phyloP scores from a whole-genome alignment of 2,113 vertebrate species.

The Syngnathus typhle region DNA sequence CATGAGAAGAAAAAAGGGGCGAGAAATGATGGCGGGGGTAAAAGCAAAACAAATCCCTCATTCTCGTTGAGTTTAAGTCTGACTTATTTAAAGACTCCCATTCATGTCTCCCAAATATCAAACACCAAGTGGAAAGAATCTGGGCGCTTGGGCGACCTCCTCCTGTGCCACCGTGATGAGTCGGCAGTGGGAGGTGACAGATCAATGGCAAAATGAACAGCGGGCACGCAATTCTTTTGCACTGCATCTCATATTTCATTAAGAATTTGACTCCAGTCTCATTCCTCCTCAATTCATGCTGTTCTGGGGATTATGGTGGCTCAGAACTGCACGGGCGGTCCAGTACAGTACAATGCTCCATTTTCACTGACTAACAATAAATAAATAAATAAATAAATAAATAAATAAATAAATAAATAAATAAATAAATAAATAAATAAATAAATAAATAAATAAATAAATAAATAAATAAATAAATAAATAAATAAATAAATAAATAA shows the following conservation, averaged over 20 bases:
- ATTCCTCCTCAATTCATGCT: conserved; percentile 23
- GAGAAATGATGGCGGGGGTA: not conserved
- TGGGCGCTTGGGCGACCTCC: conserved; percentile 23
- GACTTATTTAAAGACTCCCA: conserved; percentile 24
- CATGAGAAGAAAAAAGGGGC: not conserved
- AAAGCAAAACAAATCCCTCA: conserved; percentile 3
- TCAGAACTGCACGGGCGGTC: not conserved
- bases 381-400: too few species aligned
- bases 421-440: too few species aligned
- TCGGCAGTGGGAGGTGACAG: conserved; percentile 52
- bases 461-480: too few species aligned
- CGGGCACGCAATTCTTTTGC: conserved; percentile 24
- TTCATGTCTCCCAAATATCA: conserved; percentile 40
- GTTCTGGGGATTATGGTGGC: not conserved
- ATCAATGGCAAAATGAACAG: conserved; percentile 54
- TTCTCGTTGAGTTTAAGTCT: conserved; percentile 2
- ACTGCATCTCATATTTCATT: conserved; percentile 25
- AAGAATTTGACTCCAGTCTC: conserved; percentile 17
- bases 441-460: too few species aligned
- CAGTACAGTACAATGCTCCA: not conserved
- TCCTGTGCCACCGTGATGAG: conserved; percentile 24
- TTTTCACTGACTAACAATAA: not conserved
- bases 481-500: too few species aligned
- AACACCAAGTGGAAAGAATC: conserved; percentile 31
- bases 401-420: too few species aligned